Percentiles rank a stretch among this genome's conserved stretches.
These are phyloP conservation scores for Gavia stellata DNA, from an alignment of 2,113 vertebrate species.

Conservation along the genomic window DNA sequence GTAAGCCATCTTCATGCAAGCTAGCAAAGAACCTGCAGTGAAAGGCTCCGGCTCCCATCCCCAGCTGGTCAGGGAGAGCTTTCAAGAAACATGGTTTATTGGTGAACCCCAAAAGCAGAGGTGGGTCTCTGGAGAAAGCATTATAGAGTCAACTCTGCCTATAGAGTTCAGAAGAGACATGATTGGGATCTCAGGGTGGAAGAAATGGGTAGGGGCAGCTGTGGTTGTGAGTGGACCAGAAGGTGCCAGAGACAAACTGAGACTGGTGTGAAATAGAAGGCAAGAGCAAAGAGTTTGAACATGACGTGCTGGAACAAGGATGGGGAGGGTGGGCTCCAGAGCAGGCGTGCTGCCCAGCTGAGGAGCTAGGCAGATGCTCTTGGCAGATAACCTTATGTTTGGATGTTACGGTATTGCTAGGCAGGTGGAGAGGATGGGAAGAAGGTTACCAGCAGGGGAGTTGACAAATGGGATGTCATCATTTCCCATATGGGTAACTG, in stretches of 20 bases:
- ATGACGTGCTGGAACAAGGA: not conserved
- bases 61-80: not conserved
- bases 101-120: not conserved
- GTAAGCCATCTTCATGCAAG: not conserved
- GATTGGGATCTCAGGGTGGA: not conserved
- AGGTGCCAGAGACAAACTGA: not conserved
- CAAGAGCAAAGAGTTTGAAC: not conserved
- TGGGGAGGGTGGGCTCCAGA: not conserved
- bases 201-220: not conserved
- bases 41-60: not conserved
- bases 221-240: not conserved
- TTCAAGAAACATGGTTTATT: not conserved
- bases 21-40: not conserved
- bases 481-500: conserved; percentile 37
- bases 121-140: not conserved
- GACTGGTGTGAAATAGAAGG: not conserved
- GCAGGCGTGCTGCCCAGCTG: accelerated
- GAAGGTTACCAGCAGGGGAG: not conserved
- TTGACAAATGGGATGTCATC: conserved; percentile 54
- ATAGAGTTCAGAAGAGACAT: not conserved
- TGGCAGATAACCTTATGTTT: conserved; percentile 24
- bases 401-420: not conserved
- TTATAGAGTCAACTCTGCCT: not conserved
- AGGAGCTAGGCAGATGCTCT: conserved; percentile 37
- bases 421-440: conserved; percentile 39